Evolutionary conservation across 64 coral and sea anemone species (phyloP).

Genomic region (Platygyra sinensis): DNA sequence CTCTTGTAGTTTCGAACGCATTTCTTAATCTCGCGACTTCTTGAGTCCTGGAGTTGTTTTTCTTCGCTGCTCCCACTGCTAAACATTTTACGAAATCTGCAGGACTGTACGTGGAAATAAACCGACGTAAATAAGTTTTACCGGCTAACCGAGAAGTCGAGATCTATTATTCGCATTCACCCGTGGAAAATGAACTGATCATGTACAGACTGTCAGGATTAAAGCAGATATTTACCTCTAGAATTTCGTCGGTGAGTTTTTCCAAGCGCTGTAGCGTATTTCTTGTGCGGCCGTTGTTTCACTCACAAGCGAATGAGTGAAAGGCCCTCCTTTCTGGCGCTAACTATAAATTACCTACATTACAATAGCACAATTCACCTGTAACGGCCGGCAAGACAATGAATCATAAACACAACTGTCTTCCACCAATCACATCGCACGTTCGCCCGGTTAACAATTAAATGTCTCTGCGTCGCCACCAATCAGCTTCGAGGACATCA

Average conservation of each 20-base stretch:
- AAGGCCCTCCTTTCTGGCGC: slow-evolving; percentile 82
- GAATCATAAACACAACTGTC: slow-evolving; percentile 78
- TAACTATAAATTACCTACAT: slow-evolving; percentile 99
- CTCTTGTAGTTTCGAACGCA: slow-evolving; percentile 74
- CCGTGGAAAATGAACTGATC: background rate
- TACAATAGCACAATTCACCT: slow-evolving; percentile 97
- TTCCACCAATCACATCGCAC: slow-evolving; percentile 63
- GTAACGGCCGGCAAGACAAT: slow-evolving; percentile 94
- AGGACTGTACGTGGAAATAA: slow-evolving; percentile 52
- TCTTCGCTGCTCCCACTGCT: background rate
- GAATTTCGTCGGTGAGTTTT: slow-evolving; percentile 5
- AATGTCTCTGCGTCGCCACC: slow-evolving; percentile 61
- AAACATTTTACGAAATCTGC: slow-evolving; percentile 66
- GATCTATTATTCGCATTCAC: background rate
- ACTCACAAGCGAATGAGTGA: slow-evolving; percentile 87
- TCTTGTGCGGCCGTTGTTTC: slow-evolving; percentile 19
- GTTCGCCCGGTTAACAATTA: slow-evolving; percentile 92
- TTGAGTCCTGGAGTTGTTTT: slow-evolving; percentile 55
- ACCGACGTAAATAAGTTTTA: slow-evolving; percentile 58
- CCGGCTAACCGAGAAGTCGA: slow-evolving; percentile 36
- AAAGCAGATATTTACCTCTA: background rate
- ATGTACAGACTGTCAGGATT: background rate
- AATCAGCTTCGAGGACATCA: slow-evolving; percentile 54
- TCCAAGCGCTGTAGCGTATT: slow-evolving; percentile 22
- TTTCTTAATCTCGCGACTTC: slow-evolving; percentile 59